Conservation (phyloP, 2,797 vertebrate genomes). For the Tinamus major region DNA sequence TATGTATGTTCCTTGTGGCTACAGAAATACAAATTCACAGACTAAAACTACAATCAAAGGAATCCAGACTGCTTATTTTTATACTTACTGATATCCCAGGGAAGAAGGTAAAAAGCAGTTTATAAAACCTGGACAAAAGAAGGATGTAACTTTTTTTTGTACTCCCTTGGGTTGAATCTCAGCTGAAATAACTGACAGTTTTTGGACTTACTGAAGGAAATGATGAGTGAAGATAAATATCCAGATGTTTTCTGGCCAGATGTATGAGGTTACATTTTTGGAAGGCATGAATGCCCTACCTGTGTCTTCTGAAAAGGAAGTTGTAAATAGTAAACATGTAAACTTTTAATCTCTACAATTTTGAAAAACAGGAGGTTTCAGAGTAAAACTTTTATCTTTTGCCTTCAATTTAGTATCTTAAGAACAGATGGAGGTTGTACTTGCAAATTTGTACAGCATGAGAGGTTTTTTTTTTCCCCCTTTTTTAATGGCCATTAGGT, state of each 20-base stretch:
- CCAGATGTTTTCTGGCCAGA: constrained; percentile 87
- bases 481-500: background rate
- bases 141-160: constrained; percentile 79
- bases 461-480: background rate
- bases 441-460: background rate
- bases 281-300: constrained; percentile 78
- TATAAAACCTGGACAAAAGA: constrained; percentile 80
- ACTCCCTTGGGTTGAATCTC: constrained; percentile 76
- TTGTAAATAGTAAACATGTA: constrained; percentile 79
- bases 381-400: background rate
- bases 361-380: background rate
- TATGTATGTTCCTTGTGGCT: constrained; percentile 36
- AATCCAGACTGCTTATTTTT: constrained; percentile 80
- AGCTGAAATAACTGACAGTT: constrained; percentile 86
- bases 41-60: constrained; percentile 45
- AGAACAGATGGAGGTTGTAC: background rate
- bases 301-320: constrained; percentile 76
- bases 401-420: background rate
- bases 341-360: constrained; percentile 54
- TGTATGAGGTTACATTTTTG: constrained; percentile 82
- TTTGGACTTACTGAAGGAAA: constrained; percentile 86
- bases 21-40: constrained; percentile 6
- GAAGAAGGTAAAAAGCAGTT: constrained; percentile 78
- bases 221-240: constrained; percentile 87
- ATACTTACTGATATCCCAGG: constrained; percentile 74